Percentiles rank a stretch among this genome's conserved stretches.
phyloP scores from a whole-genome alignment of 2,888 invertebrate species.

The Halocaridina rubra region DNA sequence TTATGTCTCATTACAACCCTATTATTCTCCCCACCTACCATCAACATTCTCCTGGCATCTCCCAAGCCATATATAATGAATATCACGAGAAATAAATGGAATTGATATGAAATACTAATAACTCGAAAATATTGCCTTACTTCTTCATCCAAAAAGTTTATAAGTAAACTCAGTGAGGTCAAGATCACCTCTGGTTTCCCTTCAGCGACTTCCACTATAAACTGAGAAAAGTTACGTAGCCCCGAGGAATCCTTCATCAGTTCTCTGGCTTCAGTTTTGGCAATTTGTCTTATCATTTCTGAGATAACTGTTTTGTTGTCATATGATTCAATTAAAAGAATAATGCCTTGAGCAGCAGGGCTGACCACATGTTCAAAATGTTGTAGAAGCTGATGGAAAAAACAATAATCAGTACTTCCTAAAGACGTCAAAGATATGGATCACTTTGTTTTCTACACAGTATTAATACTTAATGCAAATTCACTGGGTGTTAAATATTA shows the following conservation, averaged over 20 bases:
- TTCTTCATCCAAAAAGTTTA: slow-evolving; percentile 74
- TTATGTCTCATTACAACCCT: too few species aligned
- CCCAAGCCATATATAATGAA: too few species aligned
- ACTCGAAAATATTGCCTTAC: slow-evolving; percentile 15
- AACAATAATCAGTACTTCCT: too few species aligned
- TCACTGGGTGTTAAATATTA: too few species aligned
- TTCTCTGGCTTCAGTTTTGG: slow-evolving; percentile 76
- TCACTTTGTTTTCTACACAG: too few species aligned
- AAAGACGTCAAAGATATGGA: too few species aligned
- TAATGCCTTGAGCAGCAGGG: slow-evolving; percentile 78
- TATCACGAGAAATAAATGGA: not conserved
- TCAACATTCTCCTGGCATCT: too few species aligned
- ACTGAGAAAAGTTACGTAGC: slow-evolving; percentile 70
- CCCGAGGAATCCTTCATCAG: slow-evolving; percentile 65
- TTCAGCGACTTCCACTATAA: slow-evolving; percentile 77
- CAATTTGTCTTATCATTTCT: slow-evolving; percentile 81
- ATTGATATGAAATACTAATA: not conserved
- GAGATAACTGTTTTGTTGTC: slow-evolving; percentile 78
- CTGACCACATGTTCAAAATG: slow-evolving; percentile 79
- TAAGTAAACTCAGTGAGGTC: slow-evolving; percentile 74
- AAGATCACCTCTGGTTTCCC: slow-evolving; percentile 75
- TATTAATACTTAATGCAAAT: too few species aligned
- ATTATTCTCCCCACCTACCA: too few species aligned
- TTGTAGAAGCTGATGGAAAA: slow-evolving; percentile 79
- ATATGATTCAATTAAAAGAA: slow-evolving; percentile 77